Evolutionary conservation across 2,888 invertebrate species (phyloP).

Genomic region (Nemotelus pantherinus): DNA sequence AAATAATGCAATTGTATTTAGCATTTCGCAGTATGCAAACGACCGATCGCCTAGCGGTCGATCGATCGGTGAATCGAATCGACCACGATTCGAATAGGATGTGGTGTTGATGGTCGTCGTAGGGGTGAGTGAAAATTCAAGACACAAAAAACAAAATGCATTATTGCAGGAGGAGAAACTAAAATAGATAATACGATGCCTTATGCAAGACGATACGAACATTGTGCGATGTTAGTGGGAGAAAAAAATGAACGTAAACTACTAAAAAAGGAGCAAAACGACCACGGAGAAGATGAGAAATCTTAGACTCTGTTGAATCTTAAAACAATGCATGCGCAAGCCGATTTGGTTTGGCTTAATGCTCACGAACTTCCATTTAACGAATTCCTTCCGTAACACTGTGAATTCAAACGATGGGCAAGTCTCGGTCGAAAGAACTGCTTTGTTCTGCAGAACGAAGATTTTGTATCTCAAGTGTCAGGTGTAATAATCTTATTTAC

Average conservation of each 20-base stretch:
- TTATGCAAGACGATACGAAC: slow-evolving; percentile 28
- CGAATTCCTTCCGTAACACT: slow-evolving; percentile 47
- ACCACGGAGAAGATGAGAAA: slow-evolving; percentile 2
- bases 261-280: slow-evolving; percentile 8
- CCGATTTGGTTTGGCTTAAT: slow-evolving; percentile 48
- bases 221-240: neutral
- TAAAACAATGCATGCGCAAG: slow-evolving; percentile 49
- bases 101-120: neutral
- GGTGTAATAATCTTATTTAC: too few species aligned
- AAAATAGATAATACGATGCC: slow-evolving; percentile 31
- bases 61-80: slow-evolving; percentile 1
- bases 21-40: slow-evolving; percentile 39
- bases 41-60: neutral
- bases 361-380: slow-evolving; percentile 51
- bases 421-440: too few species aligned
- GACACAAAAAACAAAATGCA: slow-evolving; percentile 13
- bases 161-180: neutral
- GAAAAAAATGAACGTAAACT: neutral
- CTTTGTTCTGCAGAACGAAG: too few species aligned
- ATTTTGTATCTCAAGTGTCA: too few species aligned
- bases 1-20: slow-evolving; percentile 32
- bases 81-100: neutral
- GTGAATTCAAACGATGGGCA: neutral
- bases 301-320: slow-evolving; percentile 41
- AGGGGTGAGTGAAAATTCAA: slow-evolving; percentile 34